Conservation (phyloP, 2,888 invertebrate genomes). For the Clitarchus hookeri region DNA sequence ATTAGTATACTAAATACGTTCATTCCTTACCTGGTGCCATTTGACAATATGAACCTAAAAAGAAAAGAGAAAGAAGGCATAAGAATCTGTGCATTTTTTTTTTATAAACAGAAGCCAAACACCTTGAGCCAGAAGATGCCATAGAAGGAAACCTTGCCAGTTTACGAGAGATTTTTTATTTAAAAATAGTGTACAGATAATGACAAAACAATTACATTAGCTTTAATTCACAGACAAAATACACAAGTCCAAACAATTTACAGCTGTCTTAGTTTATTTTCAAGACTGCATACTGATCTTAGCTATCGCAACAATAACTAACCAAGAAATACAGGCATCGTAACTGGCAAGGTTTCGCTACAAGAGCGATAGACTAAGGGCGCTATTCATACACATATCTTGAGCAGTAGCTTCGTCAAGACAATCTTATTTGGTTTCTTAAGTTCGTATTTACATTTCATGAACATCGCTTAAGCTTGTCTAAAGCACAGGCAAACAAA, state of each 20-base stretch:
- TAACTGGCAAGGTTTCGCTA: neutral
- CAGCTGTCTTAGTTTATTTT: neutral
- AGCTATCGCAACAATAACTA: neutral
- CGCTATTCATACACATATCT: too few relatives aligned
- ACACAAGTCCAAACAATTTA: neutral
- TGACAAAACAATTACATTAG: neutral
- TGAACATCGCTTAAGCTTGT: too few relatives aligned
- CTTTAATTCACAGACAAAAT: neutral
- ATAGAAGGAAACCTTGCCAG: neutral
- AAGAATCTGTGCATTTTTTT: constrained; percentile 16
- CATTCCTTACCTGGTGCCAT: constrained; percentile 46
- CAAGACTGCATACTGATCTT: neutral
- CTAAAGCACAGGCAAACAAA: too few relatives aligned
- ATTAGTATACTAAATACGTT: constrained; percentile 2
- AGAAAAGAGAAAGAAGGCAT: constrained; percentile 34
- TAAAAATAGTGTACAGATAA: neutral
- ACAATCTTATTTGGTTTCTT: too few relatives aligned
- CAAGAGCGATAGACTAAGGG: neutral
- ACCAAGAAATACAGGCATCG: neutral
- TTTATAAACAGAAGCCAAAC: neutral
- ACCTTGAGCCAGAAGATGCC: neutral
- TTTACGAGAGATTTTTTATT: neutral
- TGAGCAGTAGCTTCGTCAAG: too few relatives aligned
- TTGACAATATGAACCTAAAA: constrained; percentile 46
- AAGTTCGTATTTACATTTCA: too few relatives aligned